Conservation (phyloP, 2,888 invertebrate genomes). For the Gymnosoma rotundatum region DNA sequence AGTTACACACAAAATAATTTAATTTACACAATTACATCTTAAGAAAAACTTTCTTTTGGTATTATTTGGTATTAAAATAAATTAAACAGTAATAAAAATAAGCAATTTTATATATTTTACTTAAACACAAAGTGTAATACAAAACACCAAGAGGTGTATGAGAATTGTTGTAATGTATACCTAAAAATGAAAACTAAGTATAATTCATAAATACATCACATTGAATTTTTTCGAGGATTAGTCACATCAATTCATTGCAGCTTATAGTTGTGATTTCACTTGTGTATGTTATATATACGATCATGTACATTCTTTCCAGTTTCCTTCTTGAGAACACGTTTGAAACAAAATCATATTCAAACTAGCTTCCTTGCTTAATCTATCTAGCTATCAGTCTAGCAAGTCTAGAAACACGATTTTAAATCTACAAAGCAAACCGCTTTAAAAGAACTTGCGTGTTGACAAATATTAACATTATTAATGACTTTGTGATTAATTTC, state of each 20-base stretch:
- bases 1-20: no score
- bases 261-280: neutral
- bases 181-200: no score
- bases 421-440: slow-evolving; percentile 38
- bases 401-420: slow-evolving; percentile 18
- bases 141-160: no score
- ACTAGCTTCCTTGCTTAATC: slow-evolving; percentile 26
- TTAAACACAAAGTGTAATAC: no score
- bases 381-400: slow-evolving; percentile 13
- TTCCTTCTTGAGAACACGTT: no score
- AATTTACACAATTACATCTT: no score
- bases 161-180: no score
- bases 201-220: neutral
- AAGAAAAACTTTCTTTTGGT: no score
- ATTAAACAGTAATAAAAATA: no score
- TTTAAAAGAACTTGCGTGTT: slow-evolving; percentile 48
- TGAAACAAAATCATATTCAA: neutral
- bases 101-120: no score
- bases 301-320: slow-evolving; percentile 1
- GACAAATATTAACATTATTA: slow-evolving; percentile 66
- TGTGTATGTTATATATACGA: neutral
- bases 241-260: no score
- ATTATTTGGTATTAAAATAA: no score
- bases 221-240: neutral
- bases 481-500: slow-evolving; percentile 57